Conservation (phyloP, 2,113 vertebrate species). For the Erythrocebus patas region DNA sequence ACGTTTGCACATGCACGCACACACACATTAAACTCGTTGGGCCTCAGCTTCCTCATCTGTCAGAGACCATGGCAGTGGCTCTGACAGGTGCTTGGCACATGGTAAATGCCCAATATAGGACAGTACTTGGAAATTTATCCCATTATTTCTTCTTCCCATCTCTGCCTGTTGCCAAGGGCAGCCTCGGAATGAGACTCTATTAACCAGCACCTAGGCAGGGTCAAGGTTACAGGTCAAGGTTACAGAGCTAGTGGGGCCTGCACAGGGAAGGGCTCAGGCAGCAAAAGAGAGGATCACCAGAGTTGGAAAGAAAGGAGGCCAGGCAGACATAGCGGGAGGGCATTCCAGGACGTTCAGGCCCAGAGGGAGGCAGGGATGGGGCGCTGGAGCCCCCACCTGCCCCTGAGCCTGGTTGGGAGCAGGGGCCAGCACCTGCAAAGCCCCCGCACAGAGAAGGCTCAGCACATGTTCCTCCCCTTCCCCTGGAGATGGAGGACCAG, state of each 20-base stretch:
- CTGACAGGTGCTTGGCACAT: rapidly evolving
- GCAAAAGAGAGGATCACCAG: neutral
- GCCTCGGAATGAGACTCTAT: no score
- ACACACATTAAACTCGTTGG: rapidly evolving
- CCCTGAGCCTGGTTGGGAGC: neutral
- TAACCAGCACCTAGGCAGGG: neutral
- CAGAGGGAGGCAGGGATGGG: rapidly evolving
- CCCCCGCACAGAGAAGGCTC: neutral
- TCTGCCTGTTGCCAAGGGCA: neutral
- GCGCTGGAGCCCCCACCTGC: neutral
- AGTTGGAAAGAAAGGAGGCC: neutral
- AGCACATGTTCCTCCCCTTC: rapidly evolving
- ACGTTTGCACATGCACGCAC: rapidly evolving
- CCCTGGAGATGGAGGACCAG: neutral
- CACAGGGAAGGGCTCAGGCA: neutral
- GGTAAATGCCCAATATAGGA: rapidly evolving
- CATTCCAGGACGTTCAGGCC: neutral
- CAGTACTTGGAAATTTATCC: neutral
- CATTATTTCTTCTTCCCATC: rapidly evolving
- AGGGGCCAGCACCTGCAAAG: neutral
- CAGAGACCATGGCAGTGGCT: neutral
- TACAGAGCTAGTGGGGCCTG: neutral
- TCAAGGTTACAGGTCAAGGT: neutral
- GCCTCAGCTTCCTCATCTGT: neutral
- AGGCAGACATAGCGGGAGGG: neutral